Evolutionary conservation across 2,797 vertebrate species (phyloP).

Genomic region (Channallabes apus): DNA sequence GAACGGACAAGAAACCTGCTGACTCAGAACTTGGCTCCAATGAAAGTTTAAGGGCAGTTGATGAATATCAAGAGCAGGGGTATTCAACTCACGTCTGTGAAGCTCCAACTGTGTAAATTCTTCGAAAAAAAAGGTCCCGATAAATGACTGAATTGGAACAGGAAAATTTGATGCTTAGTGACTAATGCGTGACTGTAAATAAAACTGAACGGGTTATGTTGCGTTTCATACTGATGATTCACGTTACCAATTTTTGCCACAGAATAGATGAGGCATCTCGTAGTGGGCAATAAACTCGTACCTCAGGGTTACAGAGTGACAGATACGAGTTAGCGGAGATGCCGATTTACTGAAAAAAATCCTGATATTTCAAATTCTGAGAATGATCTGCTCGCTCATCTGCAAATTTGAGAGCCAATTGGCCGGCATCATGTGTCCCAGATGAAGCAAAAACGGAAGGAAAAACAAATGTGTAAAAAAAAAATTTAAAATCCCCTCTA

Average conservation of each 20-base stretch:
- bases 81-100: neutral
- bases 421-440: neutral
- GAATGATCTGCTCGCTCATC: neutral
- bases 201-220: constrained; percentile 1
- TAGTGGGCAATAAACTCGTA: neutral
- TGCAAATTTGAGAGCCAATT: neutral
- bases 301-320: neutral
- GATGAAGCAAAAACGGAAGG: neutral
- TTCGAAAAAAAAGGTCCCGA: neutral
- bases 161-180: neutral
- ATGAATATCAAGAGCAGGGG: neutral
- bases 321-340: neutral
- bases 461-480: too few relatives aligned
- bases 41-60: neutral
- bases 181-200: neutral
- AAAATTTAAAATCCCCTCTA: too few relatives aligned
- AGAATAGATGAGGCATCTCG: neutral
- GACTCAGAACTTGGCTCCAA: neutral
- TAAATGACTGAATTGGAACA: neutral
- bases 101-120: neutral
- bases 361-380: neutral
- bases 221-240: neutral
- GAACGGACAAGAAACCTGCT: constrained; percentile 7
- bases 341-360: neutral
- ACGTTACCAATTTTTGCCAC: neutral